Base-by-base conservation (phyloP, 2,797 vertebrate genomes). In the Brachymystax lenok region DNA sequence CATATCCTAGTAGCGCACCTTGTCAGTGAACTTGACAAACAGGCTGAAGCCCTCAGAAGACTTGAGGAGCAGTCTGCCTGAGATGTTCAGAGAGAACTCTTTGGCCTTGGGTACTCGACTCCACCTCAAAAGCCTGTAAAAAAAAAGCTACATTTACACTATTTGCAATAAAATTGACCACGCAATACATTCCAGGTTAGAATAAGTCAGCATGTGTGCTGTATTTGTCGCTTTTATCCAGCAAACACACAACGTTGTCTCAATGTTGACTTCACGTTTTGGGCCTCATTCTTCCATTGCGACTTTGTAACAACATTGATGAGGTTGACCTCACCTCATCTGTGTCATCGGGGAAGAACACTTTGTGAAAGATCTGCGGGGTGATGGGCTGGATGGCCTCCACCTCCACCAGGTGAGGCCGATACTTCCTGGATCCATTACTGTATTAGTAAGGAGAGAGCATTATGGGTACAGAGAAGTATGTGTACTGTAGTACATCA, bases 361-460 rank as follows among this genome's bases (percentile, higher is more conserved):
- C 98, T 86, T 99, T 99, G 90, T 99, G 98, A 92, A 99, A 99
- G 89, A 99, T 99, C 92, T 99, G 98, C 0, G 97, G 99, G 0
- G 98, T 99, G 84, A 99, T 99, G 90, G 99, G 98, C 86, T 99
- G 98, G 89, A 99, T 99, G 74, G 98, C 98, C 86, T 99, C 98
- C 75, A 99, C 98, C 90, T 99, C 98, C 78, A 99, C 98, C 82
- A 99, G 89, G 83, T 99, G 98, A 28, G 98, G 97, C 0, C 98
- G 97, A 67, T 98, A 99, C 88, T 99, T 99, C 75, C 98, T 95
- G 2, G 96, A 97, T 33, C 98, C 98, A 0, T 98, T 99, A 79
- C 98, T 99, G 28, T 76, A 71, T 51, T 71, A 14, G 40, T 8
- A 52, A 21, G 14, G 46, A 52, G 19, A 71, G n/a, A 56, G 52